Evolutionary conservation across 2,797 vertebrate genomes (phyloP), one percentile per base, ranked within the genome.

Genomic region (Rhinichthys osculus): DNA sequence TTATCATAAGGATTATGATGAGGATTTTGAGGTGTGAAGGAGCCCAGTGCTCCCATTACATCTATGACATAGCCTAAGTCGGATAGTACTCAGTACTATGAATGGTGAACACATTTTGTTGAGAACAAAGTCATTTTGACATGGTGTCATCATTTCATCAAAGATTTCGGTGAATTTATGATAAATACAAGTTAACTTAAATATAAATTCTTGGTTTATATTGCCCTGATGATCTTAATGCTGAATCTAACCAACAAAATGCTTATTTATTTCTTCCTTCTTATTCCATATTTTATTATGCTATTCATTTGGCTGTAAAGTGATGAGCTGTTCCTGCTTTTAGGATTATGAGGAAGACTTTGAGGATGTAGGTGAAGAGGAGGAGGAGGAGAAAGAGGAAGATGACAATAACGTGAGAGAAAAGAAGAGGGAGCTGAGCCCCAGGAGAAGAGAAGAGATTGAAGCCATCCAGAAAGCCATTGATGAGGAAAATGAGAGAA

Each of bases 301-400:
- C 93, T 52, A 9, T 66, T 33, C 4, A 52, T n/a, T 30, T 50
- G 5, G 35, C 11, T 40, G 21, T 21, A 80, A 47, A 7, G 21
- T 71, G 8, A 81, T 84, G 35, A 40, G 10, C 7, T 81, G 44
- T 33, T 78, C 40, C n/a, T 0, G 66, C 78, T 86, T n/a, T 19
- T 69, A 99, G 98, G 97, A 97, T 83, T 99, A 99, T 47, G 97
- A 98, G 89, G 98, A 99, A 77, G 98, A 99, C 90, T 99, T 99
- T 93, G 97, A 99, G 87, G 95, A 96, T 38, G 57, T 89, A 71
- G 94, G 94, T 77, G 94, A 94, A 44, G 93, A 95, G 8, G 92
- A 93, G 27, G 89, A 64, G 42, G 89, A 91, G 0, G 90, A 91
- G 19, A 44, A 59, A 9, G 90, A 92, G 13, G 84, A 81, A 4